Evolutionary conservation across 2,113 vertebrate species (phyloP).

Genomic region (Heterocephalus glaber): DNA sequence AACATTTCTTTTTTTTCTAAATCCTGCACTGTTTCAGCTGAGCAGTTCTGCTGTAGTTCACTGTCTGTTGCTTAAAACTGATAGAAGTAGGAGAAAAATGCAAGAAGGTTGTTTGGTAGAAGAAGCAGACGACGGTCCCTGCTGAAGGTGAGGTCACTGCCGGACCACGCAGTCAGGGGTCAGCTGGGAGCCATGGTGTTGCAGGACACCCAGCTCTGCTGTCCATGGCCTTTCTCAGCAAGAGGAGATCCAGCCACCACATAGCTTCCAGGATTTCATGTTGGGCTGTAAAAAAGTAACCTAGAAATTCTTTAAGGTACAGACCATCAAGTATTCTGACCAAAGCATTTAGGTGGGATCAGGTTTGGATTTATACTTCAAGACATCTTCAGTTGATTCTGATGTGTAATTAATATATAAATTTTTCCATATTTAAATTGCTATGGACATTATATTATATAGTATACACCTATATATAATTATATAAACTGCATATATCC

Average conservation of each 20-base stretch:
- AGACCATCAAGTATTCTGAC: not conserved
- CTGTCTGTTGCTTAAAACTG: not conserved
- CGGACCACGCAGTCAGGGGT: not conserved
- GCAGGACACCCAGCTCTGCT: fast-evolving
- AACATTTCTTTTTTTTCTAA: not conserved
- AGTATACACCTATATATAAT: not conserved
- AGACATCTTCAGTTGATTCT: not conserved
- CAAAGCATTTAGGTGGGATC: not conserved
- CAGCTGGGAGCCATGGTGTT: fast-evolving
- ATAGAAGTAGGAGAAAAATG: not conserved
- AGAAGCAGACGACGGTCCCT: no score
- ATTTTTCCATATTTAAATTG: not conserved
- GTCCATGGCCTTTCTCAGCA: not conserved
- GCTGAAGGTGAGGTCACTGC: not conserved
- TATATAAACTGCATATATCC: not conserved
- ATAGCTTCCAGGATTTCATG: not conserved
- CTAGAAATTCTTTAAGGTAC: not conserved
- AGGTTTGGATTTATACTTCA: not conserved
- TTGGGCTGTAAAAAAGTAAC: not conserved
- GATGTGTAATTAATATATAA: not conserved
- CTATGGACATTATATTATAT: not conserved
- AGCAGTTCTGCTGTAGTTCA: not conserved
- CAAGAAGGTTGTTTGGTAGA: not conserved
- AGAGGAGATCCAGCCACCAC: no score
- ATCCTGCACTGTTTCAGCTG: fast-evolving